Conservation (phyloP, 2,888 invertebrate genomes). For the Xylophagus ater region DNA sequence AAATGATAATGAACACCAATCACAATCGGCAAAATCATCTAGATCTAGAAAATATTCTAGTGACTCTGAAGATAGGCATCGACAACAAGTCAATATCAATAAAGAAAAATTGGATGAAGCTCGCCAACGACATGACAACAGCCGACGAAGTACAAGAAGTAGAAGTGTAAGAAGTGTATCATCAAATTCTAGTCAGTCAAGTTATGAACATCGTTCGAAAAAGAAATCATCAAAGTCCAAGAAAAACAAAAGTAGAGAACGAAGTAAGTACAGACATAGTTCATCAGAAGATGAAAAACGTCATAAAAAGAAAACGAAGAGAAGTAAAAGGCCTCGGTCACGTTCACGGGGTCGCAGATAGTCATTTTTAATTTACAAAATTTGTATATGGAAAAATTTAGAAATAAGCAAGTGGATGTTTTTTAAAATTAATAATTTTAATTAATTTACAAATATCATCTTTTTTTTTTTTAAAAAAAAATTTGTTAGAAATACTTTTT, state of each 20-base stretch:
- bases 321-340: slow-evolving; percentile 33
- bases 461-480: too few relatives aligned
- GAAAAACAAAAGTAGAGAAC: slow-evolving; percentile 22
- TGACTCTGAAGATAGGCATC: background rate
- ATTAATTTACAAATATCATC: too few relatives aligned
- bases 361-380: background rate
- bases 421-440: too few relatives aligned
- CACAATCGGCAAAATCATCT: too few relatives aligned
- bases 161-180: slow-evolving; percentile 12
- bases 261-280: slow-evolving; percentile 22
- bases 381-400: too few relatives aligned
- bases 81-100: background rate
- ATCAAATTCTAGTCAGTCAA: slow-evolving; percentile 12
- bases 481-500: slow-evolving; percentile 4
- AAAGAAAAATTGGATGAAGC: background rate
- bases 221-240: slow-evolving; percentile 22
- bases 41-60: slow-evolving; percentile 2
- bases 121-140: background rate
- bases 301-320: slow-evolving; percentile 35
- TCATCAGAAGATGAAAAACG: slow-evolving; percentile 23
- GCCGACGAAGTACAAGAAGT: background rate
- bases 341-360: slow-evolving; percentile 24
- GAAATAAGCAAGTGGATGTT: too few relatives aligned
- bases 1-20: background rate
- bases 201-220: slow-evolving; percentile 18